These are phyloP conservation scores for Cherax destructor DNA, from an alignment of 1,140 invertebrate genomes.

Conservation along the genomic window DNA sequence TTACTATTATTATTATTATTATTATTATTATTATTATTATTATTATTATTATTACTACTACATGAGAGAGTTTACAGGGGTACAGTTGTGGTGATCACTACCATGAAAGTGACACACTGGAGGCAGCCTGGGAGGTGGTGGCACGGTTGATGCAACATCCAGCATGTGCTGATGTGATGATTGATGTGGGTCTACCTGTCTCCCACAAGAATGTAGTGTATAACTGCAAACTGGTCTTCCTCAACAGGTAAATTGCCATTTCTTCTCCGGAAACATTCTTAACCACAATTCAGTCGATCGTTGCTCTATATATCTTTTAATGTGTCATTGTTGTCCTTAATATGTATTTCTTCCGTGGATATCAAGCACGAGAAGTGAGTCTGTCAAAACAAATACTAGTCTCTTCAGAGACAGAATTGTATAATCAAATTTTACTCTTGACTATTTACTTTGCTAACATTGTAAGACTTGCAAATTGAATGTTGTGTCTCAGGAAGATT, in stretches of 20 bases:
- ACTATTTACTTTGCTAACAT: too few species aligned
- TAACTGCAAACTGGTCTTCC: constrained; percentile 94
- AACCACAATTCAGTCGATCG: too few species aligned
- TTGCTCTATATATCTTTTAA: too few species aligned
- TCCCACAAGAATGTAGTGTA: constrained; percentile 96
- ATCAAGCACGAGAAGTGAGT: too few species aligned
- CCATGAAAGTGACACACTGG: constrained; percentile 93
- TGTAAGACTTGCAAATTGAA: background rate
- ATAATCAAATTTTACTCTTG: too few species aligned
- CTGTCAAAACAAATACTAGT: too few species aligned
- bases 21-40: too few species aligned
- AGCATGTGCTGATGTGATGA: constrained; percentile 90
- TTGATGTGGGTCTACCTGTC: constrained; percentile 98
- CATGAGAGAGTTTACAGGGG: constrained; percentile 79
- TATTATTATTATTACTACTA: constrained; percentile 30
- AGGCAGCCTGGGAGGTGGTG: constrained; percentile 97
- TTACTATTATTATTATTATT: too few species aligned
- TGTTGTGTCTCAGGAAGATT: constrained; percentile 75
- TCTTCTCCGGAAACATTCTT: too few species aligned
- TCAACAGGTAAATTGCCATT: constrained; percentile 82
- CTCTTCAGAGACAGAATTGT: too few species aligned
- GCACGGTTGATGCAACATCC: constrained; percentile 86
- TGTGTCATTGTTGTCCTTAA: too few species aligned
- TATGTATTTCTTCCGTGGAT: too few species aligned
- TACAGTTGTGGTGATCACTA: constrained; percentile 99